Evolutionary conservation across 2,797 vertebrate species (phyloP).

Genomic region (Rhinoraja longicauda): DNA sequence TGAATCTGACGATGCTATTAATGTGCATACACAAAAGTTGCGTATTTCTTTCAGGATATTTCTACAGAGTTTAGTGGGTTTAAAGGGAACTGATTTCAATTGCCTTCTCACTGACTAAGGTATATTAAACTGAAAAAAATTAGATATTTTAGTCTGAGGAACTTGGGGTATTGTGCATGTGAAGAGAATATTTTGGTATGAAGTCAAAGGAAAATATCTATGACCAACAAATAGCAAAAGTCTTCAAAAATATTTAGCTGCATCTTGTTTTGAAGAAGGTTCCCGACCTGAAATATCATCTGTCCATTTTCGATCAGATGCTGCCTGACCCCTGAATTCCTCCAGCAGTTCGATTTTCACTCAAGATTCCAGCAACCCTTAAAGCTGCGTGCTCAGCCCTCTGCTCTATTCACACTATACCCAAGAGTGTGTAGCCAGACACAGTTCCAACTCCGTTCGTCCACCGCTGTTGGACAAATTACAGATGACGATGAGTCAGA

Average conservation of each 20-base stretch:
- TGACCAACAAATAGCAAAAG: background rate
- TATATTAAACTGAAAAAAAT: background rate
- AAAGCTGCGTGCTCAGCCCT: no score
- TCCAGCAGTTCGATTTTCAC: no score
- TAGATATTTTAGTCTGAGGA: background rate
- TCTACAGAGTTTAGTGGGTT: background rate
- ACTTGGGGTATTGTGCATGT: background rate
- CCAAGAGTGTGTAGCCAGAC: no score
- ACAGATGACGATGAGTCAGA: no score
- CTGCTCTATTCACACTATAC: no score
- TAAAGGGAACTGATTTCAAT: background rate
- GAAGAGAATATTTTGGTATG: background rate
- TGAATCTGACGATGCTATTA: background rate
- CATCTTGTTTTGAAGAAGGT: no score
- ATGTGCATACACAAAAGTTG: background rate
- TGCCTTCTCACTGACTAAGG: background rate
- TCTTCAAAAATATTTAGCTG: background rate
- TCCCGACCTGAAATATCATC: no score
- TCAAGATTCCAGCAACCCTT: no score
- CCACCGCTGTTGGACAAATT: no score
- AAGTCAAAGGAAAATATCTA: background rate
- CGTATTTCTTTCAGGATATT: background rate
- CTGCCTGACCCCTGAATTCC: no score
- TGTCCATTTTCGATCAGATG: no score
- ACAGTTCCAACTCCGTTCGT: no score